Percentiles rank a stretch among this genome's conserved stretches.
These are phyloP conservation scores for Tricholaema leucomelas DNA, from an alignment of 2,113 vertebrate genomes.

Conservation along the genomic window DNA sequence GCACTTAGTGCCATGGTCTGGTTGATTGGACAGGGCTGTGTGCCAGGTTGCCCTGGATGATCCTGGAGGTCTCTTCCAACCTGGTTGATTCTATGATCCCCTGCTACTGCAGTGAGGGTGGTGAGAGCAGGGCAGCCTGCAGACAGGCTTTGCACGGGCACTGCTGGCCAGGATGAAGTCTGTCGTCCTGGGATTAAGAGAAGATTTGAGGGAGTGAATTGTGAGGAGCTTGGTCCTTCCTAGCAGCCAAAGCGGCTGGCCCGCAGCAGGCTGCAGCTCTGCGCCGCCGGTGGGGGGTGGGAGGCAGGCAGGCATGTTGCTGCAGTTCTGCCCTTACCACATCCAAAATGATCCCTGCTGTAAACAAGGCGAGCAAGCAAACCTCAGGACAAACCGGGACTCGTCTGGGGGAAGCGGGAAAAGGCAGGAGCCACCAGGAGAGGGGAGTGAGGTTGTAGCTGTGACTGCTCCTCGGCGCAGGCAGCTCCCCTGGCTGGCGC, in stretches of 20 bases:
- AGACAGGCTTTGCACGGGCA: not conserved
- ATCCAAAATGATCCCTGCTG: slow-evolving; percentile 30
- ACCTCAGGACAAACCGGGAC: slow-evolving; percentile 69
- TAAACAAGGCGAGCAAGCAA: slow-evolving; percentile 57
- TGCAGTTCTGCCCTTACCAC: slow-evolving; percentile 62
- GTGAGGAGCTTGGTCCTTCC: not conserved
- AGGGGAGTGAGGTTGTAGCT: not conserved
- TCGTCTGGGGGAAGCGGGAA: slow-evolving; percentile 20
- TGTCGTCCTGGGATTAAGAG: not conserved
- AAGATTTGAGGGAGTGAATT: not conserved
- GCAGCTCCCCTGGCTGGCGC: not conserved
- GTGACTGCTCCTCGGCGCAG: not conserved
- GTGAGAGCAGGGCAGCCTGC: rapidly evolving
- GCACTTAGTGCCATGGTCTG: too few species aligned
- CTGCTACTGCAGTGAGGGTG: rapidly evolving
- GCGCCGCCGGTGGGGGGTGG: not conserved
- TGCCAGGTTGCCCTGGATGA: too few species aligned
- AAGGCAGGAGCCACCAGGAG: not conserved
- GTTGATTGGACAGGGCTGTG: too few species aligned
- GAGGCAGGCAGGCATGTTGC: slow-evolving; percentile 52
- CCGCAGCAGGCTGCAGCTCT: not conserved
- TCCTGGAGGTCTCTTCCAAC: too few species aligned
- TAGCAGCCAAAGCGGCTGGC: rapidly evolving
- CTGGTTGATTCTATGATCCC: too few species aligned
- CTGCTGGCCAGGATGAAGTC: not conserved